Conservation (phyloP, 2,888 invertebrate genomes). For the Diaperis boleti region DNA sequence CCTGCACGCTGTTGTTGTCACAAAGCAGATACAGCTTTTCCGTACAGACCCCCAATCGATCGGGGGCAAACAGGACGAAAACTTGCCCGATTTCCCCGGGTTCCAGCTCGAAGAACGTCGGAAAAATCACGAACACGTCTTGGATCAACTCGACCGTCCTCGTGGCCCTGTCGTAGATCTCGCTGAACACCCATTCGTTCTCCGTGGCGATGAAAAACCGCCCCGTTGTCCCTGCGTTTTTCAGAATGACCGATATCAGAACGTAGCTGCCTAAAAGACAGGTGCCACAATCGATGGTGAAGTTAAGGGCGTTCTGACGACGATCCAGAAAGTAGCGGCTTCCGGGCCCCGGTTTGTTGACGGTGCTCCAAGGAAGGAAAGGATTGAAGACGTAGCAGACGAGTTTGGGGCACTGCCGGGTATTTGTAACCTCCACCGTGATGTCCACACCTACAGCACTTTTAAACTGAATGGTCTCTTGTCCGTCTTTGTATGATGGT, state of each 20-base stretch:
- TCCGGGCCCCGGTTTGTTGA: conserved; percentile 36
- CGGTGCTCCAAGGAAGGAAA: conserved; percentile 17
- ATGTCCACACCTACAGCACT: conserved; percentile 57
- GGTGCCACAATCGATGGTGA: conserved; percentile 64
- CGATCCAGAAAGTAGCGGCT: conserved; percentile 42
- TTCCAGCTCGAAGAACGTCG: conserved; percentile 63
- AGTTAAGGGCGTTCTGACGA: conserved; percentile 57
- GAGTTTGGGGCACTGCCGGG: conserved; percentile 62
- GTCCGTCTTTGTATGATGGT: conserved; percentile 56
- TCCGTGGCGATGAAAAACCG: conserved; percentile 66
- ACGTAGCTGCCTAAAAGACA: conserved; percentile 63
- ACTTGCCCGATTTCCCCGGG: conserved; percentile 61
- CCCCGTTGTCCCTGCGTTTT: conserved; percentile 63
- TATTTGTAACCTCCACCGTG: conserved; percentile 55
- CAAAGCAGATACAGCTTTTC: conserved; percentile 65
- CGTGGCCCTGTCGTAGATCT: conserved; percentile 58
- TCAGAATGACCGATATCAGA: conserved; percentile 56
- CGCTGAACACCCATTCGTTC: conserved; percentile 63
- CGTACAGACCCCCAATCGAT: conserved; percentile 60
- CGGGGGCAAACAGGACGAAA: conserved; percentile 62
- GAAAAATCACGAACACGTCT: conserved; percentile 62
- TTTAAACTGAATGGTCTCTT: conserved; percentile 58
- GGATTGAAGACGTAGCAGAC: conserved; percentile 55
- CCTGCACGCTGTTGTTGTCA: conserved; percentile 63
- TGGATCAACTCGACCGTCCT: conserved; percentile 56